A percentile compares a stretch with the other conserved stretches of the same genome.
Conservation (phyloP, 2,888 invertebrate species). For the Calephelis perditalis region DNA sequence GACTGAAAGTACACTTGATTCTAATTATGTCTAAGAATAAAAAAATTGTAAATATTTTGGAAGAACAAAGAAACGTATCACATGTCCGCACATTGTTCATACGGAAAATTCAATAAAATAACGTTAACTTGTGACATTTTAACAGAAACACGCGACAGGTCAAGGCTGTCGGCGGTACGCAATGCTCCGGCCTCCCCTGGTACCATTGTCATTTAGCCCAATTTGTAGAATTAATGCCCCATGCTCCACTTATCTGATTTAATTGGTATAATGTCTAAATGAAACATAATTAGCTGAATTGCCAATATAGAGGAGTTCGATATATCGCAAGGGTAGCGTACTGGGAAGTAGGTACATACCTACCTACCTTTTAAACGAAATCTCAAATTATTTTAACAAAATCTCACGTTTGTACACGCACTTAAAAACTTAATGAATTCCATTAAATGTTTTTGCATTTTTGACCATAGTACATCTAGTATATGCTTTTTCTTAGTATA, state of each 20-base stretch:
- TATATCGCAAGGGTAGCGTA: neutral
- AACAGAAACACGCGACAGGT: constrained; percentile 56
- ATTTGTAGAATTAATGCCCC: constrained; percentile 57
- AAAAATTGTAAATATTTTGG: neutral
- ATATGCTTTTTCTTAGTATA: too few relatives aligned
- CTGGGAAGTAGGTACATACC: too few relatives aligned
- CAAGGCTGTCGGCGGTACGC: constrained; percentile 46
- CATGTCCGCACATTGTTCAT: constrained; percentile 10
- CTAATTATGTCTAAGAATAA: neutral
- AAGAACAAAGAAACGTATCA: constrained; percentile 12
- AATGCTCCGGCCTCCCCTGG: constrained; percentile 39
- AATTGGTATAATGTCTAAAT: constrained; percentile 35
- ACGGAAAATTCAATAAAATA: constrained; percentile 22
- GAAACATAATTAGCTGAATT: constrained; percentile 10
- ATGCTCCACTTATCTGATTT: constrained; percentile 37
- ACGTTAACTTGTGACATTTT: constrained; percentile 44
- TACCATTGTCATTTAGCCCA: constrained; percentile 54
- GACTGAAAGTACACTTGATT: too few relatives aligned
- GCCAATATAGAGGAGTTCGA: neutral
- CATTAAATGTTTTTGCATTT: too few relatives aligned
- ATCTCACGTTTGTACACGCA: too few relatives aligned
- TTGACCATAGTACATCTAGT: too few relatives aligned
- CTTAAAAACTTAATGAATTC: too few relatives aligned
- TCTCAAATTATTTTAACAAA: too few relatives aligned
- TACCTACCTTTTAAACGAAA: too few relatives aligned